These are phyloP conservation scores for Acrocephalus scirpaceus DNA, from an alignment of 2,797 vertebrate species.

Conservation along the genomic window DNA sequence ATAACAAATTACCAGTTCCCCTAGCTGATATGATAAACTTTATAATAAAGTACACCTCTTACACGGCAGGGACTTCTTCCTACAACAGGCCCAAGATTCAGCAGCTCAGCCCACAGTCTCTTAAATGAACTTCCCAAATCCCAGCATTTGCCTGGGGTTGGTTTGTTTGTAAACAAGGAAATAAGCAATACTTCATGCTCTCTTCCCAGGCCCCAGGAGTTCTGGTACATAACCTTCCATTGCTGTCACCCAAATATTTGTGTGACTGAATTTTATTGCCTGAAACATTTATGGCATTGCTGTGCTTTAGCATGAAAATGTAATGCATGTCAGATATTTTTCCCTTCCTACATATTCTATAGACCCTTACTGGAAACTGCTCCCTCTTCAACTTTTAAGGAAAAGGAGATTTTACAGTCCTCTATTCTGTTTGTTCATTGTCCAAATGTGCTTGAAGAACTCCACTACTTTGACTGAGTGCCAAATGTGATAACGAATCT, in stretches of 20 bases:
- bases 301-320: not conserved
- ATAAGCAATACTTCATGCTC: not conserved
- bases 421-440: conserved; percentile 23
- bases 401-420: conserved; percentile 23
- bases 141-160: not conserved
- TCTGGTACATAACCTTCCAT: not conserved
- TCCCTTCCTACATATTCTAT: not conserved
- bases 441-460: conserved; percentile 22
- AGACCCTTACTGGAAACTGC: not conserved
- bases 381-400: not conserved
- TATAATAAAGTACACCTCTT: not conserved
- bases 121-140: not conserved
- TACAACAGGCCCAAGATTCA: not conserved
- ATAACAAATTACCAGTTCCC: not conserved
- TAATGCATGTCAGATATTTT: not conserved
- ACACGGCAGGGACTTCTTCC: not conserved
- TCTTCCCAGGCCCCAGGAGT: not conserved
- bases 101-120: not conserved
- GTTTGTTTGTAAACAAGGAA: not conserved
- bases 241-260: conserved; percentile 1
- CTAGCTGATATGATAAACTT: not conserved
- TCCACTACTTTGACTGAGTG: not conserved
- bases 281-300: conserved; percentile 1
- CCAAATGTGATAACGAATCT: not conserved
- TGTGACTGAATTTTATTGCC: conserved; percentile 34